These are phyloP conservation scores for Oreohelix idahoensis DNA, from an alignment of 1,140 invertebrate species.

Conservation along the genomic window DNA sequence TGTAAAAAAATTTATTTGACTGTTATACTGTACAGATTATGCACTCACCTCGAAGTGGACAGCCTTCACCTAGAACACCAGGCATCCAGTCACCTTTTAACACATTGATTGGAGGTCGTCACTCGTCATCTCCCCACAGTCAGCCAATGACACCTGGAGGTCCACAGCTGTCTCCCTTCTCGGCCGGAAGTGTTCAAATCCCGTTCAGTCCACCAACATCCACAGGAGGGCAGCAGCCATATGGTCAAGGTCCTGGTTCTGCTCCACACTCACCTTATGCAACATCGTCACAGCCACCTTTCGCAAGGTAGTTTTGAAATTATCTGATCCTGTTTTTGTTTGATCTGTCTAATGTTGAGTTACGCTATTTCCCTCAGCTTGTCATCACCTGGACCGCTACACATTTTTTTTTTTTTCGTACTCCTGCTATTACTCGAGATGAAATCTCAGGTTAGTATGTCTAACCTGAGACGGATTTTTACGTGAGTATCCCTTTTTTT, in stretches of 20 bases:
- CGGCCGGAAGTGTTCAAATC: slow-evolving; percentile 44
- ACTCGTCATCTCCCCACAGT: slow-evolving; percentile 49
- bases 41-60: slow-evolving; percentile 60
- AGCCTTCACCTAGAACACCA: slow-evolving; percentile 65
- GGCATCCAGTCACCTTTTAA: slow-evolving; percentile 56
- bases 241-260: slow-evolving; percentile 34
- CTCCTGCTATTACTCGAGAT: no score
- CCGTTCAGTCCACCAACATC: slow-evolving; percentile 55
- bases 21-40: slow-evolving; percentile 42
- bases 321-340: neutral
- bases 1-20: no score
- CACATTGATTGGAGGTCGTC: slow-evolving; percentile 45
- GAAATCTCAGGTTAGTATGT: no score
- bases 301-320: slow-evolving; percentile 36
- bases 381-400: no score
- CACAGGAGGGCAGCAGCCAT: slow-evolving; percentile 45
- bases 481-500: no score
- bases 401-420: no score
- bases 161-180: slow-evolving; percentile 60
- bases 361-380: no score
- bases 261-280: slow-evolving; percentile 48
- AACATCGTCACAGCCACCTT: slow-evolving; percentile 51
- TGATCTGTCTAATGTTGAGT: no score
- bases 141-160: slow-evolving; percentile 49
- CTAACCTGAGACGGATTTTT: no score